phyloP scores from a whole-genome alignment of 2,888 invertebrate species.

The Cephus sareptanus region DNA sequence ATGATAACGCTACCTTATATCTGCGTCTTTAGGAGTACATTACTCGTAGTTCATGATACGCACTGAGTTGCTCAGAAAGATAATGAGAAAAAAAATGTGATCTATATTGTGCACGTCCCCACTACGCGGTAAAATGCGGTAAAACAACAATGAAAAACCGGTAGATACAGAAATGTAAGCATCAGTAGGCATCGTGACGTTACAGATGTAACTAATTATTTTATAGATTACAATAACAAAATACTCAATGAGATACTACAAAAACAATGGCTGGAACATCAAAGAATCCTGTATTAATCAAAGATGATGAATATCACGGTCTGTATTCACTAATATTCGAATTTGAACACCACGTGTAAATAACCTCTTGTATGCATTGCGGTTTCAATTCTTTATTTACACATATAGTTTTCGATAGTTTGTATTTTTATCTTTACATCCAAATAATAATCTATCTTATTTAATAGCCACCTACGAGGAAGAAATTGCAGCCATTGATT shows the following conservation, averaged over 20 bases:
- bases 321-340: constrained; percentile 11
- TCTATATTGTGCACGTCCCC: background rate
- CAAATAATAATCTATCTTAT: background rate
- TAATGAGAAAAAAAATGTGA: background rate
- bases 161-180: background rate
- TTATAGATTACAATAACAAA: background rate
- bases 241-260: background rate
- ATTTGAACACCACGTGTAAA: background rate
- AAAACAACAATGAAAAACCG: background rate
- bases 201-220: background rate
- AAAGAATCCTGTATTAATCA: constrained; percentile 36
- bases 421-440: background rate
- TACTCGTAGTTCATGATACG: background rate
- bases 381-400: background rate
- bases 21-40: background rate
- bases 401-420: background rate
- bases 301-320: constrained; percentile 48
- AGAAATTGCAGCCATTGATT: constrained; percentile 58
- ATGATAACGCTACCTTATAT: background rate
- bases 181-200: background rate
- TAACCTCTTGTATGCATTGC: background rate
- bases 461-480: constrained; percentile 52
- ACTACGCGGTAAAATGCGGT: background rate
- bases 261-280: constrained; percentile 41
- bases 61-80: background rate